phyloP scores from a whole-genome alignment of 2,113 vertebrate genomes.

The Charina bottae region DNA sequence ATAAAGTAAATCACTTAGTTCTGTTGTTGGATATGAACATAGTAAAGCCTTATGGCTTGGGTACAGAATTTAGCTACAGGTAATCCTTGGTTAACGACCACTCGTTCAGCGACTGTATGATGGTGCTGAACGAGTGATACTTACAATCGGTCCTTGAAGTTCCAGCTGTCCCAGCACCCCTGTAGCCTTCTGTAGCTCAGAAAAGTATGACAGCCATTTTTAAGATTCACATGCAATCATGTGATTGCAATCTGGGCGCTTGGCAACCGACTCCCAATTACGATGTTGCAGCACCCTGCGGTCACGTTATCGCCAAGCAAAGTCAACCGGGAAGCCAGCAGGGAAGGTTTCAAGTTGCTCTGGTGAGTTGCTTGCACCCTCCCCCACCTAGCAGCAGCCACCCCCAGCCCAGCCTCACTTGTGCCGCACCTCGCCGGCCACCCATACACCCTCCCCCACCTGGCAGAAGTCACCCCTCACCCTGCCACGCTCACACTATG shows the following conservation, averaged over 20 bases:
- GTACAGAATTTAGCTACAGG: neutral
- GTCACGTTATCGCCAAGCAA: neutral
- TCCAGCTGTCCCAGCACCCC: neutral
- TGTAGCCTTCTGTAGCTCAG: too few species aligned
- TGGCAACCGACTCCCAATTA: neutral
- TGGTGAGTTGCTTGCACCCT: neutral
- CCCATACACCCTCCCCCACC: neutral
- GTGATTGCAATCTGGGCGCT: neutral
- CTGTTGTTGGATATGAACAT: neutral
- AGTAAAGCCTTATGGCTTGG: neutral
- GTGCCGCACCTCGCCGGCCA: neutral
- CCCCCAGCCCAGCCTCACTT: neutral
- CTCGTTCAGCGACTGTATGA: neutral
- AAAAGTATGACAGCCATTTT: too few species aligned
- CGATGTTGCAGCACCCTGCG: neutral
- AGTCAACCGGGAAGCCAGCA: neutral
- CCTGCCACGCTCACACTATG: too few species aligned
- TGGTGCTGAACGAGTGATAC: too few species aligned
- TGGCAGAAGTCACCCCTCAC: neutral
- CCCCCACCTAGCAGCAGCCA: neutral
- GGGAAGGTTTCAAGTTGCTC: neutral
- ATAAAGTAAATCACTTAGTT: neutral
- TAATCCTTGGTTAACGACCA: neutral
- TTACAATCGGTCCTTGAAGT: neutral
- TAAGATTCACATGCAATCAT: too few species aligned